Conservation (phyloP, 2,888 invertebrate genomes). For the Thymelicus lineola region DNA sequence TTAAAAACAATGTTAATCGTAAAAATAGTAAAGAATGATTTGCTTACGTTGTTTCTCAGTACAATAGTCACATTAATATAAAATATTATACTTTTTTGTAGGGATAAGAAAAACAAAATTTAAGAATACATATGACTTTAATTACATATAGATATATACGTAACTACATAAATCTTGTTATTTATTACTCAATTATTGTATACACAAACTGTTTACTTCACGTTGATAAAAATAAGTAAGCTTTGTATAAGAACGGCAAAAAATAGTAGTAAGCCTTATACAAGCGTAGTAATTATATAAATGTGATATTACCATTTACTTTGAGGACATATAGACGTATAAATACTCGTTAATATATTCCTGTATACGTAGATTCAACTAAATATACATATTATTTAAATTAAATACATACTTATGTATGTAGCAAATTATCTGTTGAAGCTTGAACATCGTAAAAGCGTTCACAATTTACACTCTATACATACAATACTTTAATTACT, state of each 20-base stretch:
- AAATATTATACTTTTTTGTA: background rate
- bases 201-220: background rate
- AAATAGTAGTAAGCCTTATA: constrained; percentile 31
- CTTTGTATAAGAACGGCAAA: constrained; percentile 27
- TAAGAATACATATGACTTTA: constrained; percentile 9
- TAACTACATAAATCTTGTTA: constrained; percentile 2
- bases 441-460: constrained; percentile 52
- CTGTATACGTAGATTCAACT: background rate
- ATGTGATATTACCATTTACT: background rate
- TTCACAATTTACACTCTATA: constrained; percentile 59
- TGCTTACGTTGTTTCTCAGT: constrained; percentile 11
- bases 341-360: constrained; percentile 4
- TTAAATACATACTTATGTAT: constrained; percentile 27
- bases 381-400: constrained; percentile 24
- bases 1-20: background rate
- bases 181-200: background rate
- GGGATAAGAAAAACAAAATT: constrained; percentile 8
- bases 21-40: constrained; percentile 13
- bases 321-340: constrained; percentile 12
- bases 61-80: constrained; percentile 21
- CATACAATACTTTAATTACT: constrained; percentile 67
- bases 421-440: constrained; percentile 43
- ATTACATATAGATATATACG: constrained; percentile 13
- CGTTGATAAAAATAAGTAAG: constrained; percentile 10
- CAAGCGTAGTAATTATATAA: constrained; percentile 19